phyloP scores from a whole-genome alignment of 2,797 vertebrate species.

The Arrhamphus sclerolepis region DNA sequence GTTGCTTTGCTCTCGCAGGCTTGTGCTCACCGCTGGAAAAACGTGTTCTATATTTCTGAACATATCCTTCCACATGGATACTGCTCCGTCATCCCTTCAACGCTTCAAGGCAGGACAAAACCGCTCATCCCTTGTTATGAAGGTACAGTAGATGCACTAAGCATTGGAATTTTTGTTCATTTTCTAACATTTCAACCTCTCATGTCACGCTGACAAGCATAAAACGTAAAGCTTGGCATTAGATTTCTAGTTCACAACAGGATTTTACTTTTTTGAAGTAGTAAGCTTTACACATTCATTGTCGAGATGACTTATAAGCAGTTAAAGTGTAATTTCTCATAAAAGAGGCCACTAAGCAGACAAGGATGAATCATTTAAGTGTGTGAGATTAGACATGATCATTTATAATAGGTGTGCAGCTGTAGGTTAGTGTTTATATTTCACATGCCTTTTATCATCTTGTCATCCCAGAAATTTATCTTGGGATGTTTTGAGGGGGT shows the following conservation, averaged over 20 bases:
- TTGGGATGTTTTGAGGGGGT: neutral
- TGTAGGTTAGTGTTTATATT: neutral
- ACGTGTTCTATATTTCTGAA: conserved; percentile 92
- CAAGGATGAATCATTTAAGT: no score
- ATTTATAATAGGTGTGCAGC: neutral
- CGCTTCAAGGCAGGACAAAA: conserved; percentile 86
- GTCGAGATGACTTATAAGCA: no score
- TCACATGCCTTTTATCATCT: conserved; percentile 6
- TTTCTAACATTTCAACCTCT: neutral
- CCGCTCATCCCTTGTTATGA: conserved; percentile 95
- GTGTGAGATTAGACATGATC: no score
- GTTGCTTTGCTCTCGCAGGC: conserved; percentile 79
- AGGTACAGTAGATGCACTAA: conserved; percentile 80
- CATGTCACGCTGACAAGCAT: no score
- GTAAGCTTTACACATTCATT: no score
- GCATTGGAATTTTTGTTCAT: neutral
- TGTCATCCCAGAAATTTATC: conserved; percentile 12
- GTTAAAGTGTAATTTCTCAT: no score
- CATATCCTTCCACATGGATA: conserved; percentile 95
- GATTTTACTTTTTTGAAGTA: no score
- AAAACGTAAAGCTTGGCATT: no score
- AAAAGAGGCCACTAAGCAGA: no score
- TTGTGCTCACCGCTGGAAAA: conserved; percentile 99
- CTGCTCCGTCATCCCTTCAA: conserved; percentile 91
- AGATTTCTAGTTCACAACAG: no score